Evolutionary conservation across 2,797 vertebrate genomes (phyloP), one percentile per base, ranked within the genome.

Genomic region (Australoheros facetus): DNA sequence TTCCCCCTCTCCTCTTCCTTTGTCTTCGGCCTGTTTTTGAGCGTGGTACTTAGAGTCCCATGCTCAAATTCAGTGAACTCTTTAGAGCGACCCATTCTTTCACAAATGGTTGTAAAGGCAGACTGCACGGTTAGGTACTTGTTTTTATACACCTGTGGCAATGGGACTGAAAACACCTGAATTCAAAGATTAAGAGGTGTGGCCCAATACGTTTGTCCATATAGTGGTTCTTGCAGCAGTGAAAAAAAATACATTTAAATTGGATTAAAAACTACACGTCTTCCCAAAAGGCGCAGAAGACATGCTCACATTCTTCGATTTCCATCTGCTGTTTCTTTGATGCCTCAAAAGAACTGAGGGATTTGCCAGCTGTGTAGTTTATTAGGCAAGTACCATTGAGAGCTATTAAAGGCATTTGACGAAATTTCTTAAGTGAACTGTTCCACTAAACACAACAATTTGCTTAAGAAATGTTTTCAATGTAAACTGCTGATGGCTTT

Each of bases 311-410:
- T 56, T 42, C 2, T 11, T 54, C 66, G 39, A 60, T 1, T 59
- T 37, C 21, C 26, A n/a, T 73, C 62, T 55, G 60, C 56, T 70
- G 17, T 71, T 78, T 56, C 9, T 58, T 81, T 64, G 3, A 23
- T 70, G 57, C 57, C 30, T 48, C 42, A 34, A 17, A 37, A 17
- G 26, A 13, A 54, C 51, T 53, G 51, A 7, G 51, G 48, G 26
- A 69, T 30, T 69, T 0, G 1, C 51, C 64, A 48, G 42, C 5
- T 69, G 16, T 12, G 17, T 69, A 10, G 26, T 69, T 51, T 51
- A 51, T 69, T 51, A 51, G 26, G 16, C 45, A 51, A n/a, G 23
- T 28, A 51, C 16, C 17, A 51, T 13, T 66, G 23, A 1, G 0
- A 32, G 16, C 56, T 32, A 30, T 32, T 17, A 10, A 48, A 48